Evolutionary conservation across 2,797 vertebrate species (phyloP), one percentile per base, ranked within the genome.

Genomic region (Coregonus suidteri): DNA sequence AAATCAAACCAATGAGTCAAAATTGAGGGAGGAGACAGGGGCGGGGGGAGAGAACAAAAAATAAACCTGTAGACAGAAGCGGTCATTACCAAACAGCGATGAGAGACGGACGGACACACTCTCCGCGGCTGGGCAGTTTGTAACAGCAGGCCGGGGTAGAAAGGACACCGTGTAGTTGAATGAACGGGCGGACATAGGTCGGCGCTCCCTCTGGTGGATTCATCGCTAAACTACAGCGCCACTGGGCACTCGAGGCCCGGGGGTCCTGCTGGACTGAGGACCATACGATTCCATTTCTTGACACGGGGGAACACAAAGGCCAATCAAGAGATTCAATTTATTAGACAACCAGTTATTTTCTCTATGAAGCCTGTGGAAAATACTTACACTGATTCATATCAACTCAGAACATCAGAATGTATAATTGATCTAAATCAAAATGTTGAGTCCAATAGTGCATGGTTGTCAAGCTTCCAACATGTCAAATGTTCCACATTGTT

Each of bases 241-340:
- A 83, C 81, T 16, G 86, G 87, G 77, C 82, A 85, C 73, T 78
- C 64, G 15, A 85, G 83, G 86, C 93, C 94, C 91, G 90, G 93
- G 87, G 94, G 90, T 95, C 94, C 94, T 94, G 93, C 93, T 88
- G 94, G 94, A 94, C 93, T 94, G 91, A 91, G 52, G 71, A 59
- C 71, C 53, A 68, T 47, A 54, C 76, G 74, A 77, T 65, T 68
- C 20, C 41, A 64, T 34, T 6, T 47, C 62, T 20, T 47, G 53
- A 30, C 74, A 62, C 41, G 37, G 72, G 56, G 59, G 78, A 69
- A 25, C 66, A 11, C 41, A 16, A 37, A 18, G 31, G 77, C 41
- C 53, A 35, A 6, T 35, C 20, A 41, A 11, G 34, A 53, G 14
- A 72, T 73, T 51, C 25, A 13, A 41, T 25, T 20, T 47, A 51